A percentile compares a stretch with the other conserved stretches of the same genome.
Conservation (phyloP, 1,140 invertebrate genomes). For the Diachasmimorpha longicaudata region DNA sequence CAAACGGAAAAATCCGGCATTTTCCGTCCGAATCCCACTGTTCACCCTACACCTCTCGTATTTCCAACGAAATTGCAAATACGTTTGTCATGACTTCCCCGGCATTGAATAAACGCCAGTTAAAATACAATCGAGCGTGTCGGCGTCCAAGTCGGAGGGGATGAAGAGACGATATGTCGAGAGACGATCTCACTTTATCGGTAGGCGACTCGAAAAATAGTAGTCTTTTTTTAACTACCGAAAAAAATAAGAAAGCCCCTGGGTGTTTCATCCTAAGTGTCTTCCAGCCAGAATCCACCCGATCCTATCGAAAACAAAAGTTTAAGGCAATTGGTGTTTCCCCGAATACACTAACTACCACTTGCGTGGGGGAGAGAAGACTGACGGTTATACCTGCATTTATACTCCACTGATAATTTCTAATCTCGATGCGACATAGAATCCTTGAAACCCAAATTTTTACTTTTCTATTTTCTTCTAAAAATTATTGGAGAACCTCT, state of each 20-base stretch:
- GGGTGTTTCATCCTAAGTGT: neutral
- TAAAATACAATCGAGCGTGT: neutral
- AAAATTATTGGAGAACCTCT: neutral
- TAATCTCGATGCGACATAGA: neutral
- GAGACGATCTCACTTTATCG: neutral
- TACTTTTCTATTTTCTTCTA: neutral
- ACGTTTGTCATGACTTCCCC: neutral
- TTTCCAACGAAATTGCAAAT: neutral
- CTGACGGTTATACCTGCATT: neutral
- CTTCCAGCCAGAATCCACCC: neutral
- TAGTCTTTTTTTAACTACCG: neutral
- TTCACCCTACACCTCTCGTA: neutral
- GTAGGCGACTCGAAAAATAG: neutral
- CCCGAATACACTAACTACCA: neutral
- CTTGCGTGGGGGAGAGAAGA: neutral
- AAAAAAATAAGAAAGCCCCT: neutral
- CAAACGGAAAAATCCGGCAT: slow-evolving; percentile 9
- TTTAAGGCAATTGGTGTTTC: neutral
- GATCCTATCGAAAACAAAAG: neutral
- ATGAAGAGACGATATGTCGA: neutral
- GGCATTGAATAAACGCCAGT: neutral
- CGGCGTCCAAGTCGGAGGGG: neutral
- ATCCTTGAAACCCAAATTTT: neutral
- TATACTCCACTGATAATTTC: neutral
- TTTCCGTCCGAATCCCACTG: neutral